Base-by-base conservation (phyloP, 2,797 vertebrate genomes). In the Liparis tanakae region DNA sequence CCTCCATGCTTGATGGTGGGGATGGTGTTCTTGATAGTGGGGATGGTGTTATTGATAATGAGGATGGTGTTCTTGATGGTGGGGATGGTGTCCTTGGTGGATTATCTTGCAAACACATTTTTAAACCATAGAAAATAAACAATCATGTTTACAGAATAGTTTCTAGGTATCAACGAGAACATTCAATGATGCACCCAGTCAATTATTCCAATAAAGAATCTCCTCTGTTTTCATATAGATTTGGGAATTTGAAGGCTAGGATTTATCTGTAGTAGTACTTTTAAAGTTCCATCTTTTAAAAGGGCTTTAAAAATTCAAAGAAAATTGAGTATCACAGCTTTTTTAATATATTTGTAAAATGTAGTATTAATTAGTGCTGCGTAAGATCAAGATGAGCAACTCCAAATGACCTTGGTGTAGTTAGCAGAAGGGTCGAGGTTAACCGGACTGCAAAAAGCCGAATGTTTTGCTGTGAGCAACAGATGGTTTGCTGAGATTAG, bases 401-500 rank as follows among this genome's bases (percentile, higher is more conserved):
- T n/a, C 53, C 53, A 54, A 64, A 70, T 74, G 6, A 48, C 67
- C 10, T 69, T 51, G 65, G 41, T 7, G 36, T 43, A n/a, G 12
- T 62, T 34, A 69, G 56, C 14, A 56, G 55, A 9, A 50, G 20
- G 76, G 64, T 85, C 62, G 82, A 78, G 76, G 73, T 85, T 25
- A 76, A 7, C 36, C 59, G 41, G 67, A 22, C 8, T 15, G 17
- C 15, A 30, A 30, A 44, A 22, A 76, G 54, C 63, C 64, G 67
- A 62, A 39, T 56, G 69, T 71, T 81, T 77, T 65, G 30, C 83
- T 56, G 48, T 43, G 60, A 82, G 75, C 55, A 81, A 77, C 90
- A 91, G 89, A 88, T 90, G 88, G 85, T 46, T 4, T 1, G 0
- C 63, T 79, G 70, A 69, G 87, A 88, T 92, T 91, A 90, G 80